Percentiles rank a stretch among this genome's conserved stretches.
These are phyloP conservation scores for Biston stratarius DNA, from an alignment of 2,888 invertebrate genomes.

Conservation along the genomic window DNA sequence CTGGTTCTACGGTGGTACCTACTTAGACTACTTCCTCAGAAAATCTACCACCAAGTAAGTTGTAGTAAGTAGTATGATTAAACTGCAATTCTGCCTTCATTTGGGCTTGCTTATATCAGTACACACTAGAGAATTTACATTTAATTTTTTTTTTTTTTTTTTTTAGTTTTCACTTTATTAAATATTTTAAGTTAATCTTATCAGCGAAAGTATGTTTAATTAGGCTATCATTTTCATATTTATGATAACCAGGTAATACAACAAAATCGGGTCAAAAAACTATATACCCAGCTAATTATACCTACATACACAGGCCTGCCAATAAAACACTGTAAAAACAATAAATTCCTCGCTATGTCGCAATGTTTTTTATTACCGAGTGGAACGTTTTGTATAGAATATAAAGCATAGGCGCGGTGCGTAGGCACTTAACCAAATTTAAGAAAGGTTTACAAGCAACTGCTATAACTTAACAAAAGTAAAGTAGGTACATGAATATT, in stretches of 20 bases:
- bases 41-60: no score
- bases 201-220: slow-evolving; percentile 2
- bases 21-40: no score
- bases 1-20: no score
- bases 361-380: not conserved
- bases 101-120: not conserved
- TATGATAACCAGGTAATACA: not conserved
- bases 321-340: not conserved
- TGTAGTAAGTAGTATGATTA: no score
- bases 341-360: not conserved
- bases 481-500: no score
- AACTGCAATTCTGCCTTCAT: not conserved
- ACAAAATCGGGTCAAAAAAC: not conserved
- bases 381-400: not conserved
- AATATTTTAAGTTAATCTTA: slow-evolving; percentile 6
- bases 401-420: no score
- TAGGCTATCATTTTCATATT: slow-evolving; percentile 8
- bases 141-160: no score
- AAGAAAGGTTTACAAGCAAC: no score
- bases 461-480: no score
- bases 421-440: no score
- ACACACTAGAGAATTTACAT: no score
- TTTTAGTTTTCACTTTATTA: no score
- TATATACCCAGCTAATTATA: not conserved
- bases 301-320: not conserved